phyloP scores from a whole-genome alignment of 2,888 invertebrate species.

The Drosophila mayaguana region DNA sequence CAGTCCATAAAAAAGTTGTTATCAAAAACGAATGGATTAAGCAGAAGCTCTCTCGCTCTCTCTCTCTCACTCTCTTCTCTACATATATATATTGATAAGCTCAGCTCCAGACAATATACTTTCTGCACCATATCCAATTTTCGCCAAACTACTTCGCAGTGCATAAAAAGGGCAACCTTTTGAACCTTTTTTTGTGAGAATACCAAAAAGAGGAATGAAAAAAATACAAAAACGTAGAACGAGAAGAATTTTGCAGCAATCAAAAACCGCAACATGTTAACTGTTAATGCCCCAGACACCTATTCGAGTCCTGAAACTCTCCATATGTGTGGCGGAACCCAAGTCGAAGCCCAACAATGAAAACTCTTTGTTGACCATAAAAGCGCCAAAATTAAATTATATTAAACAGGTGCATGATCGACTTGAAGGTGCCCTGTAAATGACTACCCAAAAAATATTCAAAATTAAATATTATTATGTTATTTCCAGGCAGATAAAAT shows the following conservation, averaged over 20 bases:
- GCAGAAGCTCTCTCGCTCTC: constrained; percentile 14
- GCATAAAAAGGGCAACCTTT: constrained; percentile 11
- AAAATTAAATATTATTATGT: not conserved
- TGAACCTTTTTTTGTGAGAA: constrained; percentile 60
- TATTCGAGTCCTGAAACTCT: constrained; percentile 47
- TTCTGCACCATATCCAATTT: constrained; percentile 4
- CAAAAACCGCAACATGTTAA: constrained; percentile 79
- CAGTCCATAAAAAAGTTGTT: constrained; percentile 46
- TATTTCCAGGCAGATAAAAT: not conserved
- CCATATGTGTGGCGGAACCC: constrained; percentile 37
- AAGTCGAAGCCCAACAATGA: constrained; percentile 36
- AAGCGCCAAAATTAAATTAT: constrained; percentile 75
- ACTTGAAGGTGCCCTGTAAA: constrained; percentile 1
- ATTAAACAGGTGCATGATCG: constrained; percentile 48
- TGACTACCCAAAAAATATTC: not conserved
- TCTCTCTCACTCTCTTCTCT: no score
- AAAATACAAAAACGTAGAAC: constrained; percentile 21
- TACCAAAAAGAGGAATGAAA: constrained; percentile 32
- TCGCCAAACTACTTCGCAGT: not conserved
- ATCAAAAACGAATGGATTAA: constrained; percentile 40
- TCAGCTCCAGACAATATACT: constrained; percentile 11
- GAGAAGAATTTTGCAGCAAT: constrained; percentile 62
- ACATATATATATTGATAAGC: constrained; percentile 40
- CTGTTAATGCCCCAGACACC: constrained; percentile 78
- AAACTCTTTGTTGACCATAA: constrained; percentile 48